Conservation (phyloP, 1,140 invertebrate species). For the Melipona quadrifasciata region DNA sequence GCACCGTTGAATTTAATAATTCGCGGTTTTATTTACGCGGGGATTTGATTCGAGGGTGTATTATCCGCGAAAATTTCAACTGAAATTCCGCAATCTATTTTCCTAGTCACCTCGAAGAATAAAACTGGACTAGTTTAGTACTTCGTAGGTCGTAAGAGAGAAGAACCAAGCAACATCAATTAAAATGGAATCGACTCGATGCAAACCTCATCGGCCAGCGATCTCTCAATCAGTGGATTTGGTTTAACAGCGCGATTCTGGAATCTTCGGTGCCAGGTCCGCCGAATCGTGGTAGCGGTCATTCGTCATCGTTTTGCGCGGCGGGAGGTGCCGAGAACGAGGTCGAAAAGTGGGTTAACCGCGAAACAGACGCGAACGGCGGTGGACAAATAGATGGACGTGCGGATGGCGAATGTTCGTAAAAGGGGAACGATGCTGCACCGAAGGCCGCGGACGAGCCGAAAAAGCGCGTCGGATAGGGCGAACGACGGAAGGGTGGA, state of each 20-base stretch:
- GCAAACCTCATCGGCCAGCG: neutral
- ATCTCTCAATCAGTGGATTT: neutral
- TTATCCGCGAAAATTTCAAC: no score
- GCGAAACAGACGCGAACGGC: conserved; percentile 53
- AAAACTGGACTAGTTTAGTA: no score
- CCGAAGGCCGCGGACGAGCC: neutral
- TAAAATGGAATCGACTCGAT: neutral
- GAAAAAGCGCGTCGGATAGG: neutral
- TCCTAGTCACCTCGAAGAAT: neutral
- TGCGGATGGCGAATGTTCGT: neutral
- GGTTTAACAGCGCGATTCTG: conserved; percentile 1
- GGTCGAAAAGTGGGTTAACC: conserved; percentile 63
- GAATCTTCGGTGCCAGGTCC: conserved; percentile 2
- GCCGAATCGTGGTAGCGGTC: conserved; percentile 18
- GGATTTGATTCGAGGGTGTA: no score
- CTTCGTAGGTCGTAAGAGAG: no score
- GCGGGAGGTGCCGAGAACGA: neutral
- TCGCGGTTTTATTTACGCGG: no score
- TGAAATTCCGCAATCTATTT: neutral
- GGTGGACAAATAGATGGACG: conserved; percentile 22
- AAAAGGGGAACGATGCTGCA: conserved; percentile 3
- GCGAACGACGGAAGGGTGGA: neutral
- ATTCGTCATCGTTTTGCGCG: conserved; percentile 36
- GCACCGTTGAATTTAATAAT: no score
- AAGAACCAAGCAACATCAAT: no score